Evolutionary conservation across 2,113 vertebrate genomes (phyloP), one percentile per base, ranked within the genome.

Genomic region (Platichthys stellatus): DNA sequence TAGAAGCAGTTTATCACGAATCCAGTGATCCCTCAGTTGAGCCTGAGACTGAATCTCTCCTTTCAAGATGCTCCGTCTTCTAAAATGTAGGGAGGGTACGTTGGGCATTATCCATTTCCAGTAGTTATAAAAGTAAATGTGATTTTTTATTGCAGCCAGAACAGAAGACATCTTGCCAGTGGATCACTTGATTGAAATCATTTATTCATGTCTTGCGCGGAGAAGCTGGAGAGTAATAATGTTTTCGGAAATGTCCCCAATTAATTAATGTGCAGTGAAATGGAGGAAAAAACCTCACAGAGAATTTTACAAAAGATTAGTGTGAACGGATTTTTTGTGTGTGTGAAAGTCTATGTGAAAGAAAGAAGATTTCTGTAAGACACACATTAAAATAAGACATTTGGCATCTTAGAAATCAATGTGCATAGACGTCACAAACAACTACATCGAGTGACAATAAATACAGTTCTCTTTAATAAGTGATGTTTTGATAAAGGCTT

Each of bases 151-250:
- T 58, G 60, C 10, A 69, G 26, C n/a, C 12, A 35, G 24, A 10
- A 20, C 23, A 66, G 18, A 3, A 43, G 11, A 58, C 12, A 53
- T 11, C 0, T 24, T 51, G 21, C 40, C 63, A 58, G 58, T 49
- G 38, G 21, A 67, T 67, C 47, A 28, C 47, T 24, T 73, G 23
- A 67, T 43, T 43, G 11, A 66, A 56, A 14, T 53, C 51, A 20
- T 53, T 53, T 15, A 51, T 57, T 57, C 21, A 15, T 56, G 8
- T 40, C 47, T 61, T 23, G 53, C 4, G 53, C 21, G 4, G 14
- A 56, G 21, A 74, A 51, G 28, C 11, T 23, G 17, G 5, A 63
- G n/a, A 40, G 21, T 23, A 15, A 58, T 24, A 23, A 4, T 11
- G n/a, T 23, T 56, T 31, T 23, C 54, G 1, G 8, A 56, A 45